Evolutionary conservation across 2,797 vertebrate genomes (phyloP), one percentile per base, ranked within the genome.

Genomic region (Telmatherina bonti): DNA sequence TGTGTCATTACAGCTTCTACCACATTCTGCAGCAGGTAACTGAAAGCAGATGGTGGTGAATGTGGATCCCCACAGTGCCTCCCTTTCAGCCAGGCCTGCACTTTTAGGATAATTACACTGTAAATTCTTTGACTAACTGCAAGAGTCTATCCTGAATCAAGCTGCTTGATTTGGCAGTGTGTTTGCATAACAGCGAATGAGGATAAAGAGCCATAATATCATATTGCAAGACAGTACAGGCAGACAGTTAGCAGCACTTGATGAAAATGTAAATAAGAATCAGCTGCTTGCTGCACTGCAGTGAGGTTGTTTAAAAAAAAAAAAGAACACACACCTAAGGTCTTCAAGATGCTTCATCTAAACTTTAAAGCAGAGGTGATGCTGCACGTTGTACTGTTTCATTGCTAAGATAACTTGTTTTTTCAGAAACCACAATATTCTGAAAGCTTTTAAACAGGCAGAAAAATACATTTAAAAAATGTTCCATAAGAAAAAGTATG

Each of bases 91-190:
- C 73, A 52, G 77, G 69, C 85, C 84, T 82, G 67, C 70, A 66
- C 79, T 74, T 82, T 90, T 87, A 85, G 68, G 66, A 76, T 88
- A 90, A 89, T 93, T 88, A 86, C 78, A 81, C 69, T 43, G 74
- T 85, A 82, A 83, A 89, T 88, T 82, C 79, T 70, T 85, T 58
- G 74, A 26, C 71, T 85, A 86, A 90, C 67, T 85, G 70, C 66
- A 76, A 61, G 78, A 76, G 52, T 70, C 55, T 64, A 49, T 63
- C 57, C 74, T 56, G 69, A 85, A 81, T 84, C 54, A 81, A 70
- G 67, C 61, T 38, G 24, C 36, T 20, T 29, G 31, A 72, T 76
- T 82, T 78, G 79, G 75, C 79, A 79, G 71, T 18, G 56, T 31
- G 64, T 76, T 55, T 68, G 30, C 18, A 6, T 27, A 55, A 55